Base-by-base conservation (phyloP, 1,140 invertebrate species). In the Solenopsis fugax region DNA sequence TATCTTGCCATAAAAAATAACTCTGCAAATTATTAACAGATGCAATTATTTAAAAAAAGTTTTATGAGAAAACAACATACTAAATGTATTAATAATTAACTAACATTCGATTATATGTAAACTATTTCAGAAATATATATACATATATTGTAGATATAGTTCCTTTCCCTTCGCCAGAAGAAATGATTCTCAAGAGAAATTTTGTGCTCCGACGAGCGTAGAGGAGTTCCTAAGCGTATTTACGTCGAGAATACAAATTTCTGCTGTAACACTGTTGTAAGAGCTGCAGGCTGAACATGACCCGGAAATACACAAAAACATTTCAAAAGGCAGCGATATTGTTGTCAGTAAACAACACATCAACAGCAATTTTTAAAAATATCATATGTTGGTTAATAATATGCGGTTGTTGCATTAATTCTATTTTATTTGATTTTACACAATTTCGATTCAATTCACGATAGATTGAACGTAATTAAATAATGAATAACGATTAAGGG, bases 181-280 rank as follows among this genome's bases (percentile, higher is more conserved):
- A 84, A 75, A 54, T 62, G 67, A 13, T 84, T 37, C 80, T 84
- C 80, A n/a, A 84, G 80, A 84, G 80, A 84, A 84, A 84, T 84
- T 62, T 84, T 75, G 41, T 84, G 80, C 69, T 75, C 69, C 24
- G 56, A 84, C 52, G 13, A 84, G 69, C 69, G n/a, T 21, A 34
- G n/a, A 73, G 21, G 4, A 24, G 67, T 18, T 62, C 4, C 64
- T 69, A 54, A 71, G 45, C 16, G 76, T 65, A 82, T 69, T 56
- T 58, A 48, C 67, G 21, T 82, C 41, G 12, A 2, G 69, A 50
- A 75, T 72, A 60, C 18, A 75, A 75, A 73, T 60, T 82, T 73
- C 41, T 24, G 16, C 58, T 58, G 16, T 58, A 72, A 82, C 18
- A 48, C 21, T 24, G 21, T 69, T 69, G 29, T 54, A 41, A 73